Conservation (phyloP, 2,113 vertebrate species). For the Leptocoma aspasia region DNA sequence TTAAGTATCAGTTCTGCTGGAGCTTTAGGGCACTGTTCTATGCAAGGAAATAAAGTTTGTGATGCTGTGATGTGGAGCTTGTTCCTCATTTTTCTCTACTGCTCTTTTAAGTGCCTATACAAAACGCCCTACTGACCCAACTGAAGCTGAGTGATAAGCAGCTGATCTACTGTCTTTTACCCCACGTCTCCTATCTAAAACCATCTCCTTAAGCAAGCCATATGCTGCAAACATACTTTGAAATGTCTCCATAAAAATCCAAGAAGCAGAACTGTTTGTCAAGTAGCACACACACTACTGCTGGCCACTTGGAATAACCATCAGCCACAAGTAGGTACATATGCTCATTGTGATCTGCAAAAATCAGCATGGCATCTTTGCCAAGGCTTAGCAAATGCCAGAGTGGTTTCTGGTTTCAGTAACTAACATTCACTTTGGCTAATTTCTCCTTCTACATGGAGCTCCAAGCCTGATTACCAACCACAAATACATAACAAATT, state of each 20-base stretch:
- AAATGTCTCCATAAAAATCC: constrained; percentile 16
- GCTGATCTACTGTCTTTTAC: constrained; percentile 29
- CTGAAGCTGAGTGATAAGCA: constrained; percentile 34
- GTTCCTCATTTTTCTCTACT: not conserved
- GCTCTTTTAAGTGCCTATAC: not conserved
- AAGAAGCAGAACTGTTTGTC: constrained; percentile 46
- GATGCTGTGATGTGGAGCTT: not conserved
- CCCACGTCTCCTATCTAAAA: not conserved
- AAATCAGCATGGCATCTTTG: constrained; percentile 15
- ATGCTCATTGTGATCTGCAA: constrained; percentile 41
- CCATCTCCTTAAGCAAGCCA: constrained; percentile 37
- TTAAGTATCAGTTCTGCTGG: not conserved
- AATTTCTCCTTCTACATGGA: not conserved
- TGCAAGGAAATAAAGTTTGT: not conserved
- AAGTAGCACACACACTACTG: constrained; percentile 1
- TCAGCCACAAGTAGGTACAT: constrained; percentile 30
- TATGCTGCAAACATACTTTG: constrained; percentile 46
- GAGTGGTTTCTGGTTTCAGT: not conserved
- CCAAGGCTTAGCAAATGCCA: constrained; percentile 8
- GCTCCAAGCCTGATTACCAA: not conserved
- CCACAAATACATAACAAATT: not conserved
- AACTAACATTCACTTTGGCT: not conserved
- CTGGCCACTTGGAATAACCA: constrained; percentile 53
- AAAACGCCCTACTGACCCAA: not conserved
- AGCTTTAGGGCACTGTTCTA: not conserved